Conservation (phyloP, 2,888 invertebrate species). For the Pemphredon lugubris region DNA sequence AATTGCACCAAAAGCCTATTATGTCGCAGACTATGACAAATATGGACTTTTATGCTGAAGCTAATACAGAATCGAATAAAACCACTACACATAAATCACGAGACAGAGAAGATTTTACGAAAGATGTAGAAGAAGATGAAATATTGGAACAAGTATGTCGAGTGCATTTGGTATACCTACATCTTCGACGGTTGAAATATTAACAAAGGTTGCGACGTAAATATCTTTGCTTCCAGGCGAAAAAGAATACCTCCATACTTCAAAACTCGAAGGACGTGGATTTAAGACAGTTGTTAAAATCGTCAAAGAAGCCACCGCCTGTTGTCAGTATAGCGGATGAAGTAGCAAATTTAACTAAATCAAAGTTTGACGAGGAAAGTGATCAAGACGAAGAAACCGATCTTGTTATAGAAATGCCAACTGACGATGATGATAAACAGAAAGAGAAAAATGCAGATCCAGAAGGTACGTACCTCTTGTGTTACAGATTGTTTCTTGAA, state of each 20-base stretch:
- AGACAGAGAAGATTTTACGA: slow-evolving; percentile 70
- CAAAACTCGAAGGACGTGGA: slow-evolving; percentile 79
- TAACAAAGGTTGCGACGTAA: not conserved
- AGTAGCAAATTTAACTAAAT: slow-evolving; percentile 71
- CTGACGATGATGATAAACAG: slow-evolving; percentile 76
- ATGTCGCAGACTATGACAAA: slow-evolving; percentile 46
- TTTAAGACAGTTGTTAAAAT: slow-evolving; percentile 78
- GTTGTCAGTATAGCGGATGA: slow-evolving; percentile 74
- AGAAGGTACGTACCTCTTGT: slow-evolving; percentile 57
- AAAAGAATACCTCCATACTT: slow-evolving; percentile 52
- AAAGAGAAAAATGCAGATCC: slow-evolving; percentile 46
- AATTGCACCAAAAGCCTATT: slow-evolving; percentile 66
- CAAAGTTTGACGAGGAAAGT: slow-evolving; percentile 78
- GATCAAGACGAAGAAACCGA: slow-evolving; percentile 78
- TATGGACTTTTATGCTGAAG: slow-evolving; percentile 63
- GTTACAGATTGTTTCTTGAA: no score
- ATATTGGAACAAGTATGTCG: slow-evolving; percentile 63
- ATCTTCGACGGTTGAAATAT: not conserved
- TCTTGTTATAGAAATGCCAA: slow-evolving; percentile 77
- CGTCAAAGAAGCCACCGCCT: slow-evolving; percentile 66
- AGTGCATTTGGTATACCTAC: not conserved
- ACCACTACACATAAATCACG: slow-evolving; percentile 47
- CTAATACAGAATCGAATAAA: slow-evolving; percentile 51
- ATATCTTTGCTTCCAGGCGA: slow-evolving; percentile 52
- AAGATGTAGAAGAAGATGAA: slow-evolving; percentile 70